These are phyloP conservation scores for Morone chrysops DNA, from an alignment of 2,113 vertebrate species.

Conservation along the genomic window DNA sequence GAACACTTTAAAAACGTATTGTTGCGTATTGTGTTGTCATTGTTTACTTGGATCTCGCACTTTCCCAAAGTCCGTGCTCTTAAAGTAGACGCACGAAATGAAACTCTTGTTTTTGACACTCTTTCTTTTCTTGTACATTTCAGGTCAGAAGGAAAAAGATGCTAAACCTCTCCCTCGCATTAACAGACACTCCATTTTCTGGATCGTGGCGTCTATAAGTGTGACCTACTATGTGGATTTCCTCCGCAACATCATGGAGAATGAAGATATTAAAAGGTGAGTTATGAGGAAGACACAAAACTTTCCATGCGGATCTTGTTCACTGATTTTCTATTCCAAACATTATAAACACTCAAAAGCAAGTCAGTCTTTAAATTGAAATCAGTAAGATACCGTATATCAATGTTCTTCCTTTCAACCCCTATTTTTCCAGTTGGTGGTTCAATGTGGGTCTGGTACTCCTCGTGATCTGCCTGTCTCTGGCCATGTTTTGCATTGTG, in stretches of 20 bases:
- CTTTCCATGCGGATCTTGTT: not conserved
- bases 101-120: not conserved
- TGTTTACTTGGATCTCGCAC: not conserved
- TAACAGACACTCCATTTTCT: constrained; percentile 94
- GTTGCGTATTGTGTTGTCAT: not conserved
- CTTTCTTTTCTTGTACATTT: constrained; percentile 27
- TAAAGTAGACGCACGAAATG: not conserved
- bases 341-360: not conserved
- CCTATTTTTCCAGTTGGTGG: constrained; percentile 86
- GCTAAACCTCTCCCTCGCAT: constrained; percentile 88
- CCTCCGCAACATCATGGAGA: constrained; percentile 86
- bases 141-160: constrained; percentile 86
- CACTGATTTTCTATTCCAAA: not conserved
- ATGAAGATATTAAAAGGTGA: constrained; percentile 89
- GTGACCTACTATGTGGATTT: constrained; percentile 96
- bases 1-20: not conserved
- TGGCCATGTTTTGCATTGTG: constrained; percentile 92
- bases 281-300: not conserved
- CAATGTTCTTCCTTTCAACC: not conserved
- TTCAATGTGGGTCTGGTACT: constrained; percentile 87
- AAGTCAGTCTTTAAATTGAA: constrained; percentile 16
- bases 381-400: not conserved
- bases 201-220: constrained; percentile 90
- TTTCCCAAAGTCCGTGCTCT: not conserved
- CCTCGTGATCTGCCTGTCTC: constrained; percentile 84